Conservation (phyloP, 2,888 invertebrate genomes). For the Agonopterix arenella region DNA sequence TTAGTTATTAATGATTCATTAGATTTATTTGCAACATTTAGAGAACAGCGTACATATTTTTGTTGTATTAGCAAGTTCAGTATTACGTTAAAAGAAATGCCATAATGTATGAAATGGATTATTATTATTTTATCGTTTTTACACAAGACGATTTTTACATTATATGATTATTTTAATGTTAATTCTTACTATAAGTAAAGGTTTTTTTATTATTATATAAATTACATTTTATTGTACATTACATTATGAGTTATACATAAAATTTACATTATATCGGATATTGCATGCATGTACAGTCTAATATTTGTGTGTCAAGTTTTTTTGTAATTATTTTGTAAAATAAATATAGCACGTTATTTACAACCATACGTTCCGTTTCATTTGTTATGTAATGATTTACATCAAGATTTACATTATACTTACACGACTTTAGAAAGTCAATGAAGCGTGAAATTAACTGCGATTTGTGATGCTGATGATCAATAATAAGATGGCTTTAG, state of each 20-base stretch:
- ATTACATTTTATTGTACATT: slow-evolving; percentile 60
- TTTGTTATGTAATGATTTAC: neutral
- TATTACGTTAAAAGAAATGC: slow-evolving; percentile 67
- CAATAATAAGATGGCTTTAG: too few relatives aligned
- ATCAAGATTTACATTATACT: neutral
- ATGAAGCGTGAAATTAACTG: too few relatives aligned
- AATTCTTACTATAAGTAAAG: slow-evolving; percentile 48
- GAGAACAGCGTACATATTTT: slow-evolving; percentile 60
- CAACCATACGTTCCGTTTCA: slow-evolving; percentile 27
- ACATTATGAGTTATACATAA: slow-evolving; percentile 31
- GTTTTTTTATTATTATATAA: slow-evolving; percentile 37
- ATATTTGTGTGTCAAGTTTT: slow-evolving; percentile 68
- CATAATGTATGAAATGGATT: slow-evolving; percentile 71
- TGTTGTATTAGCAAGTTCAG: slow-evolving; percentile 75
- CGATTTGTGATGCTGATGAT: too few relatives aligned
- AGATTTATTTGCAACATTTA: slow-evolving; percentile 2
- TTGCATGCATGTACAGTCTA: slow-evolving; percentile 71
- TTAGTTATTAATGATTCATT: slow-evolving; percentile 18
- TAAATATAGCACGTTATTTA: slow-evolving; percentile 77
- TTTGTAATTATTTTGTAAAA: slow-evolving; percentile 76
- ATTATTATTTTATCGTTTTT: slow-evolving; percentile 38
- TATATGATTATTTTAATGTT: slow-evolving; percentile 41
- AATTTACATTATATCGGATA: slow-evolving; percentile 50
- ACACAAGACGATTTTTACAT: slow-evolving; percentile 21
- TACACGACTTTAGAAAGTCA: too few relatives aligned